These are phyloP conservation scores for Nemapogon koenigi DNA, from an alignment of 2,888 invertebrate species.

Conservation along the genomic window DNA sequence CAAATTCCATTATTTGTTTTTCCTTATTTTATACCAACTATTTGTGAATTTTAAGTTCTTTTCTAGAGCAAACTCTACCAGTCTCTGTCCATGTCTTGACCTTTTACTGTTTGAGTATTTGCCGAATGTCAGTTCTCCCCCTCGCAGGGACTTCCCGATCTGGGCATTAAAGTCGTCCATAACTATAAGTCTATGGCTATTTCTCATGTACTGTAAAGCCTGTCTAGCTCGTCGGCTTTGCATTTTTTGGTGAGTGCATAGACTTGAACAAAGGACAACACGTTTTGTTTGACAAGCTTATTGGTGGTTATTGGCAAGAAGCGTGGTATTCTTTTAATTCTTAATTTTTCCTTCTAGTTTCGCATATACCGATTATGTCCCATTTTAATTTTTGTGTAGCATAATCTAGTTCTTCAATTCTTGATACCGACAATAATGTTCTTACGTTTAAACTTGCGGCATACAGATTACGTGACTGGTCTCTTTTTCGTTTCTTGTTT, in stretches of 20 bases:
- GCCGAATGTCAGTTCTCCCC: background rate
- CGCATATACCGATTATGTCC: slow-evolving; percentile 1
- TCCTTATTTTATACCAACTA: slow-evolving; percentile 7
- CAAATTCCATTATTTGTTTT: slow-evolving; percentile 8
- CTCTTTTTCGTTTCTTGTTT: too few species aligned
- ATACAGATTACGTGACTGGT: background rate
- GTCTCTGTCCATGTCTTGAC: slow-evolving; percentile 4
- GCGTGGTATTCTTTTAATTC: background rate
- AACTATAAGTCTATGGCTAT: background rate
- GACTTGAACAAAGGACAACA: background rate
- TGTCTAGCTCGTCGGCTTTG: background rate
- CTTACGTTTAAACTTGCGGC: background rate
- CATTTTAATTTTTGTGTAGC: background rate
- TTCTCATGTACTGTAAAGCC: background rate
- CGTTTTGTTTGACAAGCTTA: background rate
- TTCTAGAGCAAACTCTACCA: slow-evolving; percentile 10
- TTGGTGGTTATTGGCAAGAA: background rate
- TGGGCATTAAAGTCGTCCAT: too few species aligned
- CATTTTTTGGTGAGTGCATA: slow-evolving; percentile 1
- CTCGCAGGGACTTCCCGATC: too few species aligned
- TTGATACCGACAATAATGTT: background rate
- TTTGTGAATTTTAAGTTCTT: slow-evolving; percentile 7
- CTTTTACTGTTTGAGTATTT: slow-evolving; percentile 3
- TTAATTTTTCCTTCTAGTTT: background rate
- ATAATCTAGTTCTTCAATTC: background rate